Evolutionary conservation across 2,888 invertebrate species (phyloP).

Genomic region (Ephialtes manifestator): DNA sequence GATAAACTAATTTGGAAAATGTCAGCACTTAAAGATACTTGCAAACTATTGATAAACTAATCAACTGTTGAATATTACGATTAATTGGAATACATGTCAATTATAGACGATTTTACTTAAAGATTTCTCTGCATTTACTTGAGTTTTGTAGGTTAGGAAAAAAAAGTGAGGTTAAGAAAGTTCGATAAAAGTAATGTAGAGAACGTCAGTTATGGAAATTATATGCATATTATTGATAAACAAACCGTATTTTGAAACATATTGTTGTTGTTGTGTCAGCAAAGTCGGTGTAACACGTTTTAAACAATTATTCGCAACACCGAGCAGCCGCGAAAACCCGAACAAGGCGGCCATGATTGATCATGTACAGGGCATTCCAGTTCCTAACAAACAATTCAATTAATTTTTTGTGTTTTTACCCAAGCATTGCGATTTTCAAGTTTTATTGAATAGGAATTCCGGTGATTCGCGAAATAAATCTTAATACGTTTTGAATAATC

Average conservation of each 20-base stretch:
- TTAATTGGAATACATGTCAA: neutral
- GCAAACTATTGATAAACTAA: neutral
- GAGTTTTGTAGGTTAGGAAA: neutral
- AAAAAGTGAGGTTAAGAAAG: slow-evolving; percentile 52
- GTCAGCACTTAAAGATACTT: neutral
- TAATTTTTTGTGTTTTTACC: no score
- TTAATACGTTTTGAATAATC: no score
- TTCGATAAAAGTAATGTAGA: neutral
- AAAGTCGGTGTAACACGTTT: slow-evolving; percentile 70
- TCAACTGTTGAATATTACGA: neutral
- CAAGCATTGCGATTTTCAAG: no score
- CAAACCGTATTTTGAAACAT: slow-evolving; percentile 67
- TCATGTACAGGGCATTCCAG: slow-evolving; percentile 4
- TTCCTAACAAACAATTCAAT: neutral
- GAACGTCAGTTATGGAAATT: neutral
- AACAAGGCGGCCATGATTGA: slow-evolving; percentile 77
- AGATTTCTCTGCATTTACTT: neutral
- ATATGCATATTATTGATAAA: slow-evolving; percentile 17
- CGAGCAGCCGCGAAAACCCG: slow-evolving; percentile 75
- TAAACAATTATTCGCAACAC: slow-evolving; percentile 73
- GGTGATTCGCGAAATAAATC: no score
- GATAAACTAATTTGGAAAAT: neutral
- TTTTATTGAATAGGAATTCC: no score
- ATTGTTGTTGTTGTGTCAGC: slow-evolving; percentile 66
- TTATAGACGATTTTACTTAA: neutral